A percentile compares a stretch with the other conserved stretches of the same genome.
These are phyloP conservation scores for Heliothis peltigera DNA, from an alignment of 2,888 invertebrate species.

Conservation along the genomic window DNA sequence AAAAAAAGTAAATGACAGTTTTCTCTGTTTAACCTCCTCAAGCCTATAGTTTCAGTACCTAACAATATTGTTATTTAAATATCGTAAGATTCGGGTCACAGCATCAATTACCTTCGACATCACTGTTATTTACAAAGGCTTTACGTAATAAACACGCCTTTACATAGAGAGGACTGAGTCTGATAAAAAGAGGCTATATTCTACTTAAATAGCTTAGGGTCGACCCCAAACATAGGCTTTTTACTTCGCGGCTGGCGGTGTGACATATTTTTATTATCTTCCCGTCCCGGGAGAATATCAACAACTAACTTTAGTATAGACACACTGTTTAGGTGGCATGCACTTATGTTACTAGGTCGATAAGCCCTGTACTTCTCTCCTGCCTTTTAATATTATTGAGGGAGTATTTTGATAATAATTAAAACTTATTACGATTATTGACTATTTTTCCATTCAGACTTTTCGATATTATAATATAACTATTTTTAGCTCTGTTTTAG, in stretches of 20 bases:
- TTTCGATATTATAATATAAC: no score
- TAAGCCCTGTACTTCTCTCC: constrained; percentile 25
- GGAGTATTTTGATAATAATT: background rate
- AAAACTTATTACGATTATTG: no score
- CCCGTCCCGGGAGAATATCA: constrained; percentile 32
- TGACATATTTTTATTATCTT: constrained; percentile 56
- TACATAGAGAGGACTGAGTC: constrained; percentile 30
- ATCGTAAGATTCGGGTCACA: background rate
- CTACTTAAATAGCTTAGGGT: constrained; percentile 54
- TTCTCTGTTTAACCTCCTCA: background rate
- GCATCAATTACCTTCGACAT: constrained; percentile 26
- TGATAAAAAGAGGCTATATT: constrained; percentile 45
- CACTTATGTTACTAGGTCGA: constrained; percentile 44
- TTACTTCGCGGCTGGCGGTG: constrained; percentile 35
- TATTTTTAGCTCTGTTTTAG: no score
- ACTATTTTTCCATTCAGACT: no score
- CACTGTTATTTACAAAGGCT: constrained; percentile 34
- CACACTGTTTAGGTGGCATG: constrained; percentile 39
- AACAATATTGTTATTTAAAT: background rate
- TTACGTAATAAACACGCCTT: constrained; percentile 37
- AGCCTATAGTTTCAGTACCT: background rate
- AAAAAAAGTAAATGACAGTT: no score
- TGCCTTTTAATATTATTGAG: constrained; percentile 9
- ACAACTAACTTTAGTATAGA: constrained; percentile 16
- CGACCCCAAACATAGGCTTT: constrained; percentile 48